Percentiles rank a stretch among this genome's conserved stretches.
These are phyloP conservation scores for Petrolisthes manimaculis DNA, from an alignment of 2,888 invertebrate species.

Conservation along the genomic window DNA sequence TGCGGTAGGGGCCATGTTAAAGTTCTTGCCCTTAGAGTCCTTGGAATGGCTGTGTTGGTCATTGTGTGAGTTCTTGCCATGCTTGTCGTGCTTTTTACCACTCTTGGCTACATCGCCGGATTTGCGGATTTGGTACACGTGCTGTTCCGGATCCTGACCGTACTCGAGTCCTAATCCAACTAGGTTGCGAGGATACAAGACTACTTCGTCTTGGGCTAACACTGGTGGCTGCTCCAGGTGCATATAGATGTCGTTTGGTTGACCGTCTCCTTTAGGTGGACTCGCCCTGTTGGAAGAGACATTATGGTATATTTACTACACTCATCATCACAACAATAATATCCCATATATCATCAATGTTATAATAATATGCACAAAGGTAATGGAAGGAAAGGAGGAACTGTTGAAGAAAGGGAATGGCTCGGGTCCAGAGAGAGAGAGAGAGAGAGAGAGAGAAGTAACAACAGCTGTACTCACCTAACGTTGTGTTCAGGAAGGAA, in stretches of 20 bases:
- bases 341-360: background rate
- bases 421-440: background rate
- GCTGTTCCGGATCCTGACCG: slow-evolving; percentile 64
- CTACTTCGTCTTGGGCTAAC: slow-evolving; percentile 50
- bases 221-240: slow-evolving; percentile 39
- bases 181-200: slow-evolving; percentile 58
- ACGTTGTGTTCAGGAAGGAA: slow-evolving; percentile 52
- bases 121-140: slow-evolving; percentile 53
- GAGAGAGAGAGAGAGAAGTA: background rate
- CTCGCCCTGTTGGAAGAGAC: slow-evolving; percentile 29
- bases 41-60: slow-evolving; percentile 34
- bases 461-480: slow-evolving; percentile 41
- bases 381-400: background rate
- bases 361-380: too few species aligned
- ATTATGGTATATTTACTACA: background rate
- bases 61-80: slow-evolving; percentile 59
- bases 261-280: slow-evolving; percentile 55
- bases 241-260: slow-evolving; percentile 61
- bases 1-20: background rate
- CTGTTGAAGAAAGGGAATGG: background rate
- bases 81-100: slow-evolving; percentile 49
- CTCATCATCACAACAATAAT: too few species aligned
- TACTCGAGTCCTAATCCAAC: slow-evolving; percentile 54
- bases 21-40: slow-evolving; percentile 27
- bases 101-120: slow-evolving; percentile 47